These are phyloP conservation scores for Urechis unicinctus DNA, from an alignment of 2,888 invertebrate genomes.

Conservation along the genomic window DNA sequence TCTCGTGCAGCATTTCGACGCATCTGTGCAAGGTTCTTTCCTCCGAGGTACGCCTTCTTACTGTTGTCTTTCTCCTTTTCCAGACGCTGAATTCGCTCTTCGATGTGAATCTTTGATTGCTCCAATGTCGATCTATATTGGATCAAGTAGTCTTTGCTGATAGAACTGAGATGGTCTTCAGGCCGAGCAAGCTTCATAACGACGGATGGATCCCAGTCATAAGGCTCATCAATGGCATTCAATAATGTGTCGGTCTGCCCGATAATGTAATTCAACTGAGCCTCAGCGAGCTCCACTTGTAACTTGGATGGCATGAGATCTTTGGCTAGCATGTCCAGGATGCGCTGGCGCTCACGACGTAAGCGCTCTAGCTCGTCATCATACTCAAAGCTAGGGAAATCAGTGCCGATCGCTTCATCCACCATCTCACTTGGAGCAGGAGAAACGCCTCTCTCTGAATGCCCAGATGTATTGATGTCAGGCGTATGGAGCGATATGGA, in stretches of 20 bases:
- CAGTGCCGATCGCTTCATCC: slow-evolving; percentile 16
- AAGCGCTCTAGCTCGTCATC: slow-evolving; percentile 37
- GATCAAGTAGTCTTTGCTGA: slow-evolving; percentile 31
- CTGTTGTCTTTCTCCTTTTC: slow-evolving; percentile 21
- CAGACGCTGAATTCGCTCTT: slow-evolving; percentile 31
- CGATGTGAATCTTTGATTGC: slow-evolving; percentile 35
- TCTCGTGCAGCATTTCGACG: slow-evolving; percentile 36
- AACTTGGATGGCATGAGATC: slow-evolving; percentile 44
- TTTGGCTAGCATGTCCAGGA: slow-evolving; percentile 41
- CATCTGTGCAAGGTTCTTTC: slow-evolving; percentile 25
- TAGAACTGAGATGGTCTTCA: slow-evolving; percentile 16
- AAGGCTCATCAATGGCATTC: slow-evolving; percentile 31
- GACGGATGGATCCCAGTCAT: slow-evolving; percentile 10
- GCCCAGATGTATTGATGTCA: background rate
- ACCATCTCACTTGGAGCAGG: slow-evolving; percentile 6
- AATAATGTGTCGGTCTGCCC: slow-evolving; percentile 49
- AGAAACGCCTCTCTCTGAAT: background rate
- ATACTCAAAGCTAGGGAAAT: slow-evolving; percentile 9
- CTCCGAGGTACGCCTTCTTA: slow-evolving; percentile 21
- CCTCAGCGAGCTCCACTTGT: slow-evolving; percentile 46
- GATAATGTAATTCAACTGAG: slow-evolving; percentile 49
- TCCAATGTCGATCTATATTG: slow-evolving; percentile 36
- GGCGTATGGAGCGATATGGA: background rate
- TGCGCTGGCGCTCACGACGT: slow-evolving; percentile 38
- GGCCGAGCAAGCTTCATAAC: slow-evolving; percentile 14